These are phyloP conservation scores for Scolopax rusticola DNA, from an alignment of 2,797 vertebrate species.

Conservation along the genomic window DNA sequence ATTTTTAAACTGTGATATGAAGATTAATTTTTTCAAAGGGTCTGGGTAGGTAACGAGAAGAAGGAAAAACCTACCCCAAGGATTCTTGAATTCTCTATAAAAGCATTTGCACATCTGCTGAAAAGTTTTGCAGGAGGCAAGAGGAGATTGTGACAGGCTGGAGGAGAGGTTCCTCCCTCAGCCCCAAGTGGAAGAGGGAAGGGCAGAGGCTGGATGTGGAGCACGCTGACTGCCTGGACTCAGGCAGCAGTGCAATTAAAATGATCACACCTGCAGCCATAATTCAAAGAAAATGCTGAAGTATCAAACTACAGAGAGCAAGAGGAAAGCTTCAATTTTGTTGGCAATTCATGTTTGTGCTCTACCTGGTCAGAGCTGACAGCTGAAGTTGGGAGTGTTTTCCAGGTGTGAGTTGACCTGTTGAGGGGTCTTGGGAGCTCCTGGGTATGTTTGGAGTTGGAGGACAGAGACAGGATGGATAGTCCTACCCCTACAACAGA, in stretches of 20 bases:
- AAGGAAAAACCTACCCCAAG: background rate
- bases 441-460: background rate
- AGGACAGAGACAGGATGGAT: background rate
- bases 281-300: background rate
- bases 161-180: background rate
- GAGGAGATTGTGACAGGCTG: accelerated
- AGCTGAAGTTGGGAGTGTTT: background rate
- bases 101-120: background rate
- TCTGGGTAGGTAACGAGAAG: background rate
- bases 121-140: background rate
- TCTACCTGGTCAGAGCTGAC: background rate
- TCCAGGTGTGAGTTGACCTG: accelerated
- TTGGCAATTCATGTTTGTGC: background rate
- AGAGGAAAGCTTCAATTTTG: background rate
- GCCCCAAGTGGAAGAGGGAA: background rate
- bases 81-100: background rate
- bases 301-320: background rate
- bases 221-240: background rate
- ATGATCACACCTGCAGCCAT: background rate
- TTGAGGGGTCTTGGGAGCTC: background rate
- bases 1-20: background rate
- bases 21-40: background rate
- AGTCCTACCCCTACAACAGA: background rate
- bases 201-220: background rate
- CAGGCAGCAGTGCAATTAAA: background rate